Evolutionary conservation across 2,797 vertebrate species (phyloP).

Genomic region (Ctenochaetus hawaiiensis): DNA sequence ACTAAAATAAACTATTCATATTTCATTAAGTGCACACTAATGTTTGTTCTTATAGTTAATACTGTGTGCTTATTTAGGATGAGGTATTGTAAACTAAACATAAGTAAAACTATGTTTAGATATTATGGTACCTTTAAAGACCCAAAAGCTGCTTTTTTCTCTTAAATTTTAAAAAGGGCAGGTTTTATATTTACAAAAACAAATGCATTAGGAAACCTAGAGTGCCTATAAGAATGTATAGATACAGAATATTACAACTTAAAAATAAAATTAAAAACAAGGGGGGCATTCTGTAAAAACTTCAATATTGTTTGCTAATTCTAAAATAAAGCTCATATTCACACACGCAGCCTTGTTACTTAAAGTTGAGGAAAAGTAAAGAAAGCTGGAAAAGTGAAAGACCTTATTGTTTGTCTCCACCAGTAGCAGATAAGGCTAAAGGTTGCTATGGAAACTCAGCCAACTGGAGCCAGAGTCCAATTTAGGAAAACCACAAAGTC

Average conservation of each 20-base stretch:
- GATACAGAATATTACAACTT: too few relatives aligned
- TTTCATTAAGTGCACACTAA: neutral
- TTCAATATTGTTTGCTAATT: conserved; percentile 22
- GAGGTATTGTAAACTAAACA: neutral
- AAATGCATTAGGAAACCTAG: too few relatives aligned
- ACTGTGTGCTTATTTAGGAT: neutral
- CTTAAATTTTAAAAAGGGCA: too few relatives aligned
- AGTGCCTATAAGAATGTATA: too few relatives aligned
- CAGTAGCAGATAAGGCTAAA: conserved; percentile 93
- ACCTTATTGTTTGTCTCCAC: conserved; percentile 89
- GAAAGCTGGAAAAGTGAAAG: conserved; percentile 90
- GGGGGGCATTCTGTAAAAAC: neutral
- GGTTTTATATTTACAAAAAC: too few relatives aligned
- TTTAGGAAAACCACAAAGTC: conserved; percentile 97
- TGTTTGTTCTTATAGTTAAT: neutral
- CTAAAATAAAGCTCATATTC: conserved; percentile 33
- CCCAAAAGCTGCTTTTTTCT: too few relatives aligned
- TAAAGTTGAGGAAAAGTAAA: conserved; percentile 61
- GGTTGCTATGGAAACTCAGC: conserved; percentile 92
- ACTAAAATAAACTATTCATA: neutral
- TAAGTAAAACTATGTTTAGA: too few relatives aligned
- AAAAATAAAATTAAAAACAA: too few relatives aligned
- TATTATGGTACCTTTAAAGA: too few relatives aligned
- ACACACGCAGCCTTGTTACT: conserved; percentile 62
- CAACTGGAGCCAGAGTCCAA: conserved; percentile 94